Evolutionary conservation across 2,113 vertebrate genomes (phyloP).

Genomic region (Callipepla californica): DNA sequence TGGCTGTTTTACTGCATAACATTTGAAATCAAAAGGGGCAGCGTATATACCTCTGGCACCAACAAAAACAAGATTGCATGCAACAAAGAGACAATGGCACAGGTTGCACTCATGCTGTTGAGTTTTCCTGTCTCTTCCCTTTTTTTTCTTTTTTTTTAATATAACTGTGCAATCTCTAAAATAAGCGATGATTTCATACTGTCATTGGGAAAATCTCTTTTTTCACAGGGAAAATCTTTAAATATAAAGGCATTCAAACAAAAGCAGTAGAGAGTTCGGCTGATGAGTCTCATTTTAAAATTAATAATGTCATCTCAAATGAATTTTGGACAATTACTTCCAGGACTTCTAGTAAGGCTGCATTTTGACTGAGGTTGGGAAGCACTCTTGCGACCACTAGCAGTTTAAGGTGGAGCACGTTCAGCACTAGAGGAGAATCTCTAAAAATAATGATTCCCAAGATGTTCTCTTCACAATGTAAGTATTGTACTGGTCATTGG

Average conservation of each 20-base stretch:
- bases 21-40: neutral
- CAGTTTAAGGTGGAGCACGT: neutral
- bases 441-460: neutral
- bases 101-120: neutral
- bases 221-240: neutral
- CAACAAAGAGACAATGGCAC: neutral
- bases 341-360: neutral
- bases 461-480: neutral
- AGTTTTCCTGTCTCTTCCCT: neutral
- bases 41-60: neutral
- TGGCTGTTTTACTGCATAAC: neutral
- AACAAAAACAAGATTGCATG: neutral
- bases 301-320: neutral
- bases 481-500: neutral
- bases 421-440: neutral
- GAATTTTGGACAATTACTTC: neutral
- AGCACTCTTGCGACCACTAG: neutral
- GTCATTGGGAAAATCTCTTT: neutral
- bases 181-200: neutral
- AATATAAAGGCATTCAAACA: neutral
- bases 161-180: neutral
- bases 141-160: neutral
- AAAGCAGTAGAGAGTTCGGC: neutral
- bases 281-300: constrained; percentile 4
- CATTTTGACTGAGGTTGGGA: neutral